Evolutionary conservation across 2,113 vertebrate genomes (phyloP), one percentile per base, ranked within the genome.

Genomic region (Campylomormyrus tamandua): DNA sequence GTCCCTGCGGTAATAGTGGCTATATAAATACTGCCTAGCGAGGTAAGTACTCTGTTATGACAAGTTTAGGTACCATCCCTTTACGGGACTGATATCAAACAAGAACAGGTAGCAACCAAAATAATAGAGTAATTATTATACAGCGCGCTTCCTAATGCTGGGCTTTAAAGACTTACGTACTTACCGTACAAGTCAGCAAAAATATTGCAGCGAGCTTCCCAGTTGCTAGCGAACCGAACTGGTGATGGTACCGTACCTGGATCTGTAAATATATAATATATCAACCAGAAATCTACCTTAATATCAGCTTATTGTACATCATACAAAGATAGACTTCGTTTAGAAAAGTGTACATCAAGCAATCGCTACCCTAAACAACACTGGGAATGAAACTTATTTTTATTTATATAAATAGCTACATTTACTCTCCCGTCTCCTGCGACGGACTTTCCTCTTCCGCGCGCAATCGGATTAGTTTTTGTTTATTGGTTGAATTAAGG

Each of bases 401-500:
- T 50, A 48, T 49, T 87, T 42, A 56, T 53, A 87, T 39, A 39
- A 53, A 35, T 50, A 85, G 46, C 50, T 89, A 49, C 19, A 1
- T n/a, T 13, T 83, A 56, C 52, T 27, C 49, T 83, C 21, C 10
- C 0, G 66, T 52, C 70, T 80, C 15, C 4, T 19, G 50, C 87
- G 77, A 21, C 70, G 88, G 94, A 94, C 94, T 93, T 96, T 96
- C 95, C 96, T 96, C 96, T 96, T 96, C 96, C 96, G 96, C 96
- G 96, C 96, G 95, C 95, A 93, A 92, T 85, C 58, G 21, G 13
- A 90, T 92, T 90, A 19, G 90, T 45, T 2, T 48, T 24, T 49
- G 0, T 27, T 92, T 90, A 96, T 96, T 95, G 96, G 96, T 49
- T 1, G n/a, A 39, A 3, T 13, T 3, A n/a, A 42, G 5, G 53